Evolutionary conservation across 2,888 invertebrate species (phyloP).

Genomic region (Ichneumoninae sp.): DNA sequence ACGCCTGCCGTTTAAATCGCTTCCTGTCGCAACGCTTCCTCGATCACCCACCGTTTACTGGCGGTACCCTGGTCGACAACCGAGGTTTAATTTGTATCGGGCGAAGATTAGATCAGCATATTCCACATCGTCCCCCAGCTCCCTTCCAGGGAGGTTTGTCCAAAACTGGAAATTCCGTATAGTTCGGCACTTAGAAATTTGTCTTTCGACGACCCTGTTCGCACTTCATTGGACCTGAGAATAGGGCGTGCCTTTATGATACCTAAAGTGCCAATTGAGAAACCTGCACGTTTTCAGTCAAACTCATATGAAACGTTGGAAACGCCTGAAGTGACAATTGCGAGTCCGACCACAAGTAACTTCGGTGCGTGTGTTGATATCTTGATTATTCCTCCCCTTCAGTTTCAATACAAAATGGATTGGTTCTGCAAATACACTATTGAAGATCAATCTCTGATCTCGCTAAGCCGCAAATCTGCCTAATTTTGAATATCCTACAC

Average conservation of each 20-base stretch:
- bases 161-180: neutral
- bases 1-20: constrained; percentile 70
- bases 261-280: neutral
- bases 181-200: neutral
- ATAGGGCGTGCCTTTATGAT: neutral
- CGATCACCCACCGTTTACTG: constrained; percentile 59
- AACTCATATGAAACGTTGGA: neutral
- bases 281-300: neutral
- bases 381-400: neutral
- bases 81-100: constrained; percentile 54
- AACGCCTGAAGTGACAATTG: neutral
- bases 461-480: no score
- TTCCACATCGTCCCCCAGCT: neutral
- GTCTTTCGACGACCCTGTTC: neutral
- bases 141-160: neutral
- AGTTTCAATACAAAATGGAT: neutral
- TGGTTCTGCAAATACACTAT: neutral
- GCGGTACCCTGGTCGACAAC: constrained; percentile 27
- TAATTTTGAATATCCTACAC: neutral
- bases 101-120: neutral
- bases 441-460: no score
- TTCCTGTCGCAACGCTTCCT: constrained; percentile 62
- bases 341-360: neutral
- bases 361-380: neutral
- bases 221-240: neutral